Conservation (phyloP, 1,140 invertebrate genomes). For the Ganaspis sp. region DNA sequence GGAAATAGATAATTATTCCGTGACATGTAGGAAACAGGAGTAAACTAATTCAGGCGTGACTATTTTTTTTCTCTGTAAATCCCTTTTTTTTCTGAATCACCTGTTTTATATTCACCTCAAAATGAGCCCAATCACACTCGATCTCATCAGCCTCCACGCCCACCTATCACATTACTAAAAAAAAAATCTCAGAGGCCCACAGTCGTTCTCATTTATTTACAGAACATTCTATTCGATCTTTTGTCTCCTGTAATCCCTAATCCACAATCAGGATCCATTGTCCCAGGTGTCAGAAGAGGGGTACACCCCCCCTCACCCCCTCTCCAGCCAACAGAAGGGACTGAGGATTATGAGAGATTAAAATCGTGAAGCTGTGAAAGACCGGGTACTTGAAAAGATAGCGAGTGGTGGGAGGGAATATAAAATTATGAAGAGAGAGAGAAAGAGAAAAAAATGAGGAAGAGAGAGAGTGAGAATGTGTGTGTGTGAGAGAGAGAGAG, state of each 20-base stretch:
- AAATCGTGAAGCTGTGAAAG: conserved; percentile 38
- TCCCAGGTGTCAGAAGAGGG: conserved; percentile 51
- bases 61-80: background rate
- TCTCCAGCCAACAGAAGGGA: conserved; percentile 46
- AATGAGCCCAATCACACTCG: background rate
- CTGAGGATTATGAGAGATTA: conserved; percentile 58
- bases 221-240: conserved; percentile 53
- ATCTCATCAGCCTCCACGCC: conserved; percentile 9
- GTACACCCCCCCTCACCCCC: conserved; percentile 33
- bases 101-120: conserved; percentile 6
- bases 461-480: background rate
- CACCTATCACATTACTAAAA: background rate
- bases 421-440: too few species aligned
- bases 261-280: conserved; percentile 67
- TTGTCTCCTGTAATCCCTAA: conserved; percentile 68
- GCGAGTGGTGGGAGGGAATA: background rate
- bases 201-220: conserved; percentile 55
- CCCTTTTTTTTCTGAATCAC: conserved; percentile 1
- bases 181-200: background rate
- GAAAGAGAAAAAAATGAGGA: too few species aligned
- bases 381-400: background rate
- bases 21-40: background rate
- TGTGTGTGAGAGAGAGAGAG: background rate
- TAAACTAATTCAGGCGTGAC: background rate
- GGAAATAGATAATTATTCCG: background rate